Base-by-base conservation (phyloP, 2,888 invertebrate genomes). In the Nymphalis c-album region DNA sequence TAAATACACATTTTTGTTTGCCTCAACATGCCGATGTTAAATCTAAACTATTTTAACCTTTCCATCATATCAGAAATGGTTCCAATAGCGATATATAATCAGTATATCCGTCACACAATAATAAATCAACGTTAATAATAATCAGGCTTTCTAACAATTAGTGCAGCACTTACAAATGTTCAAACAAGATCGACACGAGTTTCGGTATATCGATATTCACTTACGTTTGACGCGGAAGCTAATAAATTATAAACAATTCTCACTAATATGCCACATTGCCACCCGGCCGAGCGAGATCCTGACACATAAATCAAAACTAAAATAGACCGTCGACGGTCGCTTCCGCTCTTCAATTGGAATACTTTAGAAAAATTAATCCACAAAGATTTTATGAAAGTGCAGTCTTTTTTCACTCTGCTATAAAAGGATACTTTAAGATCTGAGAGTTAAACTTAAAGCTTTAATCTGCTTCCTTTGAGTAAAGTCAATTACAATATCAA, bases 221-320 rank as follows among this genome's bases (percentile, higher is more conserved):
- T 74, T 71, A 71, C 71, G 63, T 69, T 70, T 71, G 78, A 75
- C 76, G 75, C 80, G 82, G 82, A 87, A 84, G 77, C 77, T 77
- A 80, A 82, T 85, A 85, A 86, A 86, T 87, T 82, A 82, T 78
- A 79, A 81, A 85, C 84, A 83, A 86, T 84, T 78, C 83, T 77
- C 78, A 84, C 85, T 86, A 83, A 86, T 86, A 85, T 80, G 84
- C 84, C 85, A 85, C 85, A 83, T 85, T 84, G 85, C 85, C 84
- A 82, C 80, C 79, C 82, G 83, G 82, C 82, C 78, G 75, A 80
- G 76, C 68, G 79, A 80, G 83, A 85, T 83, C 81, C 80, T 77
- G 76, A 75, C 78, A 75, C 83, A 87, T 90, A 89, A 89, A 90
- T 90, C 89, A 90, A 85, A 80, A 82, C 88, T 80, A 82, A 90